phyloP scores from a whole-genome alignment of 2,888 invertebrate genomes.

The Orchesella flavescens region DNA sequence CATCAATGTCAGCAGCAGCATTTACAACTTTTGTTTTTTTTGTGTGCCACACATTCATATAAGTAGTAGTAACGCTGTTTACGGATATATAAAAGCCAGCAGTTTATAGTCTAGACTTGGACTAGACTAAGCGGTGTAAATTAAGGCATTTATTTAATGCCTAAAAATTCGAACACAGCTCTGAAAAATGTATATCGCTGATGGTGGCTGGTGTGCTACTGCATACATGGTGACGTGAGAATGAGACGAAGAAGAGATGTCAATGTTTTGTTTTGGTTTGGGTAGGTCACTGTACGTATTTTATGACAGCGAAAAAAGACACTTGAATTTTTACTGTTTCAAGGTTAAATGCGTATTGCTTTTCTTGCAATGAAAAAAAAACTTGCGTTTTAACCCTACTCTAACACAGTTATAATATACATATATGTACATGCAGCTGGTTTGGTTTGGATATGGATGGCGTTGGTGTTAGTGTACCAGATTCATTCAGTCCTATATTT shows the following conservation, averaged over 20 bases:
- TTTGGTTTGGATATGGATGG: background rate
- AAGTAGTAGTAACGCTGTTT: too few species aligned
- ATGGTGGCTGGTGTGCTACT: too few species aligned
- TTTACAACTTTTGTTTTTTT: constrained; percentile 1
- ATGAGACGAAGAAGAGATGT: constrained; percentile 14
- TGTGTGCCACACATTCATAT: too few species aligned
- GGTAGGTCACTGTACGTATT: constrained; percentile 54
- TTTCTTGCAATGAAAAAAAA: background rate
- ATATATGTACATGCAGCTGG: background rate
- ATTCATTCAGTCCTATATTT: background rate
- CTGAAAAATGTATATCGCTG: constrained; percentile 1
- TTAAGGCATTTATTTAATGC: constrained; percentile 46
- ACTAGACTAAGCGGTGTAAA: constrained; percentile 33
- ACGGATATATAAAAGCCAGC: too few species aligned
- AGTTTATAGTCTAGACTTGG: constrained; percentile 28
- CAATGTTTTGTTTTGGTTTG: constrained; percentile 58
- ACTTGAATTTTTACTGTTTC: constrained; percentile 52
- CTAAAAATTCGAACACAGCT: constrained; percentile 7
- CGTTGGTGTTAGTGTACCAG: background rate
- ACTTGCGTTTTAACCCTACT: background rate
- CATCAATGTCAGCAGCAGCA: background rate
- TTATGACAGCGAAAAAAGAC: constrained; percentile 50
- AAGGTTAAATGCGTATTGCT: constrained; percentile 37
- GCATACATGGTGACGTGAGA: too few species aligned
- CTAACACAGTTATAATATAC: too few species aligned